These are phyloP conservation scores for Callorhinus ursinus DNA, from an alignment of 2,113 vertebrate genomes.

Conservation along the genomic window DNA sequence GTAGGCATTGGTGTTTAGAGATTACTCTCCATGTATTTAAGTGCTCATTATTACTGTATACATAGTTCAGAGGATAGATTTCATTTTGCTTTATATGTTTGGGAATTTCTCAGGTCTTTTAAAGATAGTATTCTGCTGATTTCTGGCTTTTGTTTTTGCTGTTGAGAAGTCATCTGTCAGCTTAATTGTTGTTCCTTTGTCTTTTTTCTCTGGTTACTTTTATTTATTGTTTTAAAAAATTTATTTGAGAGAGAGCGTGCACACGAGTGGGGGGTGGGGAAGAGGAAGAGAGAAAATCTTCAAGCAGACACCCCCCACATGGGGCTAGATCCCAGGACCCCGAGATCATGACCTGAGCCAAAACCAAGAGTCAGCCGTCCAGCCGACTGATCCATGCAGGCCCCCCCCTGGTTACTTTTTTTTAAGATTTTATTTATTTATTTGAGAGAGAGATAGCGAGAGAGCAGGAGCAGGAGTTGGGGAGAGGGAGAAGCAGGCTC, in stretches of 20 bases:
- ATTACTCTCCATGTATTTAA: neutral
- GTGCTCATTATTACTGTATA: neutral
- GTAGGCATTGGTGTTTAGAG: neutral
- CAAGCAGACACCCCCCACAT: neutral
- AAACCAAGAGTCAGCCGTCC: neutral
- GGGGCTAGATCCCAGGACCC: neutral
- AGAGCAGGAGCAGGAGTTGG: no score
- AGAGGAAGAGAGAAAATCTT: neutral
- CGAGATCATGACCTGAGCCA: neutral
- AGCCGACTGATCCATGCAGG: neutral
- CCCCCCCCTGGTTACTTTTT: no score
- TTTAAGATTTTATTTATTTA: no score
- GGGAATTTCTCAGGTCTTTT: neutral
- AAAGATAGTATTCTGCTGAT: conserved; percentile 2
- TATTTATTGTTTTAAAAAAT: neutral
- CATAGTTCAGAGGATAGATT: neutral
- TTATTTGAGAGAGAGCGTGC: neutral
- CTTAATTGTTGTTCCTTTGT: neutral
- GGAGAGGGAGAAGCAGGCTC: no score
- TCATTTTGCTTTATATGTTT: conserved; percentile 20
- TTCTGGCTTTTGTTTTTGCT: conserved; percentile 25
- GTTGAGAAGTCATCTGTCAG: neutral
- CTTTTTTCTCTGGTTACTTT: neutral
- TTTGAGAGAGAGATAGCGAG: no score
- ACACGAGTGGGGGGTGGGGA: neutral